These are phyloP conservation scores for Sebastes trivittatus DNA, from an alignment of 2,797 vertebrate genomes.

Conservation along the genomic window DNA sequence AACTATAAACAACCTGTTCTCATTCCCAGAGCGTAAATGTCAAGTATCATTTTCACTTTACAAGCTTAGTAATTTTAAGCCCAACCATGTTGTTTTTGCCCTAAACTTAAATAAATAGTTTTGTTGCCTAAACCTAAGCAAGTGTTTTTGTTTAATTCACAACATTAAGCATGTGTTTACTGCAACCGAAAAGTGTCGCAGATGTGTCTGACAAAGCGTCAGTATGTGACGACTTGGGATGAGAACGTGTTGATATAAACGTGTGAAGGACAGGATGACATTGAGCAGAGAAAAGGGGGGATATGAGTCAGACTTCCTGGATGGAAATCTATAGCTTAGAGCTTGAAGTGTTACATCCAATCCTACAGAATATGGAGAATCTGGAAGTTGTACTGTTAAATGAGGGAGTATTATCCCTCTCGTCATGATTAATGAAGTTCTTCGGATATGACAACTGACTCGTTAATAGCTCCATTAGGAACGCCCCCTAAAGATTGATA, in stretches of 20 bases:
- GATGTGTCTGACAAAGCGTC: too few relatives aligned
- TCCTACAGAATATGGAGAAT: constrained; percentile 11
- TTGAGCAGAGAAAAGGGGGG: not conserved
- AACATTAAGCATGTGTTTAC: too few relatives aligned
- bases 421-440: constrained; percentile 70
- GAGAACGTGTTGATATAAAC: not conserved
- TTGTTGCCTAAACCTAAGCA: too few relatives aligned
- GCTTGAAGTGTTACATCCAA: constrained; percentile 16
- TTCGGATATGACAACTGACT: constrained; percentile 66
- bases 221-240: too few relatives aligned
- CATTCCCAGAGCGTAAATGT: too few relatives aligned
- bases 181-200: too few relatives aligned
- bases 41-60: too few relatives aligned
- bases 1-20: not conserved
- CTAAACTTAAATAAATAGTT: too few relatives aligned
- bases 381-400: constrained; percentile 23
- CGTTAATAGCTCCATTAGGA: constrained; percentile 60
- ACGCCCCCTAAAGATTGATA: constrained; percentile 56
- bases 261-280: constrained; percentile 20
- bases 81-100: too few relatives aligned
- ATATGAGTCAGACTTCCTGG: not conserved
- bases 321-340: constrained; percentile 15
- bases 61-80: too few relatives aligned
- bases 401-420: constrained; percentile 14
- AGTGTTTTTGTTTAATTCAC: too few relatives aligned